phyloP scores from a whole-genome alignment of 2,888 invertebrate genomes.

The Macrophya annulata region DNA sequence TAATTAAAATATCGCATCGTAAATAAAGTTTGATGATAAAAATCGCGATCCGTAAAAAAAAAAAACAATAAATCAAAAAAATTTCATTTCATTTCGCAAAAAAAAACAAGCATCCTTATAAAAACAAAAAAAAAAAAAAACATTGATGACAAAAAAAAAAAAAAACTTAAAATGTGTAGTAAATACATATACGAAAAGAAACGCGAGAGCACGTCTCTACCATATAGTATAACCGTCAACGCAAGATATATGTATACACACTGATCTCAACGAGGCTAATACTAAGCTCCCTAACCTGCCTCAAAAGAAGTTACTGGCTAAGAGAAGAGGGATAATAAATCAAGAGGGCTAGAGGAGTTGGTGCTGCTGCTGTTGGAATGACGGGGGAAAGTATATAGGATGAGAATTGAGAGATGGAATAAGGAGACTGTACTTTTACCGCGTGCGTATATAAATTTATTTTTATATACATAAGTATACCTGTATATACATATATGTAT shows the following conservation, averaged over 20 bases:
- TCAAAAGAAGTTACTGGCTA: constrained; percentile 68
- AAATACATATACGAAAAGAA: neutral
- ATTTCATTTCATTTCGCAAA: neutral
- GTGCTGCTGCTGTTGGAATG: neutral
- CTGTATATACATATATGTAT: too few species aligned
- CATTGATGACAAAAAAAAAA: neutral
- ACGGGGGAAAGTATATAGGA: neutral
- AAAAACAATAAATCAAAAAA: neutral
- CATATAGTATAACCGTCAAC: constrained; percentile 3
- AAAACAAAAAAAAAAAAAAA: neutral
- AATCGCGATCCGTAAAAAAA: neutral
- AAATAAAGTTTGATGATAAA: neutral
- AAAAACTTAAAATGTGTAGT: neutral
- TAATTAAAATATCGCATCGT: neutral
- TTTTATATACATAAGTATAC: neutral
- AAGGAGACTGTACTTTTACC: neutral
- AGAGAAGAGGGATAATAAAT: constrained; percentile 45
- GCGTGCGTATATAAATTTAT: neutral
- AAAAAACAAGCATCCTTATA: neutral
- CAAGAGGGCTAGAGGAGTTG: constrained; percentile 56
- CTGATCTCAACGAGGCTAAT: constrained; percentile 63
- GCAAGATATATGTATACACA: neutral
- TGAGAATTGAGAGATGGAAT: constrained; percentile 5
- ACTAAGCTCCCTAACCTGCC: constrained; percentile 72
- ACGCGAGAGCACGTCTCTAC: constrained; percentile 1